Conservation (phyloP, 2,797 vertebrate species). For the Sphaeramia orbicularis region DNA sequence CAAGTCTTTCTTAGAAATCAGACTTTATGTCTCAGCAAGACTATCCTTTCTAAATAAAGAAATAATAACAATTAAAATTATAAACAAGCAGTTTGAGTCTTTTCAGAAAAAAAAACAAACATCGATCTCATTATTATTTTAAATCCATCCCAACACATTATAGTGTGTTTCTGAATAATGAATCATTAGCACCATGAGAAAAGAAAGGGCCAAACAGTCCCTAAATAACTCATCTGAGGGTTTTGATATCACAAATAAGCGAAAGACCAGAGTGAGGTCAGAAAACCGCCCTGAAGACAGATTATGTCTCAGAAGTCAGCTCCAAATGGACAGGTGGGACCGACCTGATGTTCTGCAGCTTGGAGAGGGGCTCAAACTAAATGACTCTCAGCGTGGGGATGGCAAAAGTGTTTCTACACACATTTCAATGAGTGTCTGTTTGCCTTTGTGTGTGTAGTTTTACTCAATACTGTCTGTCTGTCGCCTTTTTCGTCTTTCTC, state of each 20-base stretch:
- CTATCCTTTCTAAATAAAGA: too few species aligned
- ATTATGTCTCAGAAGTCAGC: slow-evolving; percentile 51
- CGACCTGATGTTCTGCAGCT: slow-evolving; percentile 56
- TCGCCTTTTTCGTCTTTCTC: slow-evolving; percentile 30
- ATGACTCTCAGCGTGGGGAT: slow-evolving; percentile 12
- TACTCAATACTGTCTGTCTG: slow-evolving; percentile 21
- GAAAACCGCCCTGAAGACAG: slow-evolving; percentile 38
- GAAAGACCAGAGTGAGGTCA: slow-evolving; percentile 24
- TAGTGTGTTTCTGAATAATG: too few species aligned
- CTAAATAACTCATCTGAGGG: too few species aligned
- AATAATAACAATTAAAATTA: too few species aligned
- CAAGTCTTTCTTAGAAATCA: too few species aligned
- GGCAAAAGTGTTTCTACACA: slow-evolving; percentile 33
- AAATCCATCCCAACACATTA: too few species aligned
- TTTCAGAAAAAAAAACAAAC: too few species aligned
- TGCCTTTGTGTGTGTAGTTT: slow-evolving; percentile 21
- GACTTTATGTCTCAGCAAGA: too few species aligned
- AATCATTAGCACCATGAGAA: too few species aligned
- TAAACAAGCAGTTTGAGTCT: too few species aligned
- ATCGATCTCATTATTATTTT: too few species aligned
- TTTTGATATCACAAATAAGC: slow-evolving; percentile 3
- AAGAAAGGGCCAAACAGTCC: too few species aligned
- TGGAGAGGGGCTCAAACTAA: slow-evolving; percentile 13
- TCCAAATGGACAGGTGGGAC: slow-evolving; percentile 53
- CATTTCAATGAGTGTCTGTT: slow-evolving; percentile 9